These are phyloP conservation scores for Prionace glauca DNA, from an alignment of 2,797 vertebrate species.

Conservation along the genomic window DNA sequence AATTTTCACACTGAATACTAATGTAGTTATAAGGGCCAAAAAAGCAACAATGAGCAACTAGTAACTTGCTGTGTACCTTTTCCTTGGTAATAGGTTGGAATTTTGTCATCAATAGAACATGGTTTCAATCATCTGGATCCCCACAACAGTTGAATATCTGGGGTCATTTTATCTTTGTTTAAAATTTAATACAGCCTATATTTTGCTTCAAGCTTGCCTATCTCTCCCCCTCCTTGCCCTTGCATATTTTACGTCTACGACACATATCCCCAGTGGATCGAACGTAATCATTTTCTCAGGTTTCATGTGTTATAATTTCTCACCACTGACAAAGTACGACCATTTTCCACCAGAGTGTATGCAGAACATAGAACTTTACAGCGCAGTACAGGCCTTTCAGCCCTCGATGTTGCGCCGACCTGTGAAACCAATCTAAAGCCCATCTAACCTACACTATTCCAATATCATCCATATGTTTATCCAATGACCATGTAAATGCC, in stretches of 20 bases:
- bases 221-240: too few relatives aligned
- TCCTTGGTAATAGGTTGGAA: neutral
- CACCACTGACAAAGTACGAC: too few relatives aligned
- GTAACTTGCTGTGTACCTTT: neutral
- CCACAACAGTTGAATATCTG: neutral
- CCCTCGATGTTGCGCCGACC: too few relatives aligned
- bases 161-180: neutral
- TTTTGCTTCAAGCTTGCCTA: neutral
- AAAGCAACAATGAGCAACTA: neutral
- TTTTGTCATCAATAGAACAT: neutral
- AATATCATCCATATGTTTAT: too few relatives aligned
- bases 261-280: neutral
- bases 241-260: neutral
- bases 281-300: neutral
- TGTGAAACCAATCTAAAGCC: too few relatives aligned
- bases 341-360: neutral
- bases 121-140: neutral
- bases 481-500: too few relatives aligned
- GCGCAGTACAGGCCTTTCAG: too few relatives aligned
- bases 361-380: too few relatives aligned
- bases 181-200: neutral
- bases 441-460: too few relatives aligned
- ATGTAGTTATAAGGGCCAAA: neutral
- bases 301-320: neutral
- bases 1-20: neutral